Evolutionary conservation across 2,113 vertebrate genomes (phyloP).

Genomic region (Corythornis cristatus): DNA sequence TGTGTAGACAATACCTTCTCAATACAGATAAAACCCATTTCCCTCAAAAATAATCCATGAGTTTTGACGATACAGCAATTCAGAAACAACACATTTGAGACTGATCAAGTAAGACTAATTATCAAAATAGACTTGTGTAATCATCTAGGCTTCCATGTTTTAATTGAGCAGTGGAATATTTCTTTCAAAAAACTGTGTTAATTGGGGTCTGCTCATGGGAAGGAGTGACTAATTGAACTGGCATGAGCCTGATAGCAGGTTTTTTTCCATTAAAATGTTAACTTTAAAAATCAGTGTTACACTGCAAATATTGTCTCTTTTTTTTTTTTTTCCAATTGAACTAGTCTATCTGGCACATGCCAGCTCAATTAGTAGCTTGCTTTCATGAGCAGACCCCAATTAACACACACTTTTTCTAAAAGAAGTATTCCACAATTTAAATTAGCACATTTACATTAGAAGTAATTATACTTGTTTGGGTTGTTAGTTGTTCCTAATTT

Average conservation of each 20-base stretch:
- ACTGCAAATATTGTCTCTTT: constrained; percentile 52
- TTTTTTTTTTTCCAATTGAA: neutral
- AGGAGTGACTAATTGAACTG: constrained; percentile 67
- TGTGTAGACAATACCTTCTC: neutral
- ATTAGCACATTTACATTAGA: constrained; percentile 50
- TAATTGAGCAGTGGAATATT: constrained; percentile 45
- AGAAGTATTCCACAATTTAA: constrained; percentile 50
- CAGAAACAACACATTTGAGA: neutral
- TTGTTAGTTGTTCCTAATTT: constrained; percentile 29
- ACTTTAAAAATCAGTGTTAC: constrained; percentile 67
- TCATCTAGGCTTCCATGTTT: constrained; percentile 31
- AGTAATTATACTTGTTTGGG: constrained; percentile 55
- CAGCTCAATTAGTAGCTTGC: constrained; percentile 62
- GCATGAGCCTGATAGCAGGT: constrained; percentile 34
- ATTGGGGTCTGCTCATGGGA: constrained; percentile 59
- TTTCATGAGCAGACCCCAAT: constrained; percentile 68
- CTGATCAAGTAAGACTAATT: constrained; percentile 33
- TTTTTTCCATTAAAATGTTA: constrained; percentile 51
- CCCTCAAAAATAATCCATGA: neutral
- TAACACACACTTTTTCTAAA: constrained; percentile 60
- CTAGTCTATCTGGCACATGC: constrained; percentile 39
- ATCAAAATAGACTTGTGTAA: constrained; percentile 28
- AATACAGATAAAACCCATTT: neutral
- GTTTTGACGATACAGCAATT: neutral
- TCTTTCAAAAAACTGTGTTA: constrained; percentile 41